phyloP scores from a whole-genome alignment of 2,888 invertebrate species.

The Pegoplata infirma region DNA sequence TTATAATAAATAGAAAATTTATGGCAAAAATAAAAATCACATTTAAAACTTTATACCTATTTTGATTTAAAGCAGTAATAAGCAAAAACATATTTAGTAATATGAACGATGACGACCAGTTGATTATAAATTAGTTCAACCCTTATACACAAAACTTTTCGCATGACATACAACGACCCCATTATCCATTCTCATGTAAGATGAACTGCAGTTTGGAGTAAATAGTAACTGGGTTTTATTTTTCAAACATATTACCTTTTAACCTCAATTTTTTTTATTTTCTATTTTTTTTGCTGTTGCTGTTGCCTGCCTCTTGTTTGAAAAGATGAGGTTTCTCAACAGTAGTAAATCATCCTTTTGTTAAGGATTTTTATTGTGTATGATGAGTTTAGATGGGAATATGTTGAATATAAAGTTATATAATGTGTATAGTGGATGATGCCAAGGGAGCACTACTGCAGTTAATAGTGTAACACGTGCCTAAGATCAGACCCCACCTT shows the following conservation, averaged over 20 bases:
- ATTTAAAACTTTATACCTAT: background rate
- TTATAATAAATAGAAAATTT: background rate
- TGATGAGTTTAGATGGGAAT: no score
- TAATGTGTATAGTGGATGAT: no score
- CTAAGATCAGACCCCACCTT: no score
- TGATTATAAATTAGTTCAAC: background rate
- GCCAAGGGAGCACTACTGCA: no score
- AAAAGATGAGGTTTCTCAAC: background rate
- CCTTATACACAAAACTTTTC: background rate
- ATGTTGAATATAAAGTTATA: no score
- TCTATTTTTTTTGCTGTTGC: no score
- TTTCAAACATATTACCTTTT: background rate
- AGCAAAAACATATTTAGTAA: background rate
- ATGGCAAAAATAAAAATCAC: background rate
- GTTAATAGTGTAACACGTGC: no score
- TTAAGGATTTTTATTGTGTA: no score
- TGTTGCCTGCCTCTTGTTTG: no score
- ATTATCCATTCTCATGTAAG: background rate
- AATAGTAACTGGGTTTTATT: background rate
- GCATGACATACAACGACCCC: background rate
- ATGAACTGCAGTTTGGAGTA: background rate
- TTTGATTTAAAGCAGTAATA: background rate
- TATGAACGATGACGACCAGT: background rate
- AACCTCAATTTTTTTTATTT: background rate
- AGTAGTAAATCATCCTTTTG: slow-evolving; percentile 6